Conservation (phyloP, 2,888 invertebrate genomes). For the Geophilus truncorum region DNA sequence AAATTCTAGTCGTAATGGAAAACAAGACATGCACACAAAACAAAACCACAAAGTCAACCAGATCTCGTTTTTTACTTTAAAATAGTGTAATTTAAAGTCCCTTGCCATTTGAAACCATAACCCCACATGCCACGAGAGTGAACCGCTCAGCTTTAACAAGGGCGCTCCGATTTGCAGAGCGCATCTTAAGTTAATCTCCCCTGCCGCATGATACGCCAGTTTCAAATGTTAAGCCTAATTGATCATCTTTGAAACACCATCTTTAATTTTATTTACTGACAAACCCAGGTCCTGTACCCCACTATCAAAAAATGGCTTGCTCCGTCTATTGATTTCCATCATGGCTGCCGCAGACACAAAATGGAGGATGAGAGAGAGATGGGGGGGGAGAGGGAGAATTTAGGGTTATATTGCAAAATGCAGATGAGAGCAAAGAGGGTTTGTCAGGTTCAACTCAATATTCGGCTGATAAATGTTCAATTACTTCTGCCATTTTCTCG, state of each 20-base stretch:
- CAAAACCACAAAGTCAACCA: neutral
- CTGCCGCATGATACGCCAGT: neutral
- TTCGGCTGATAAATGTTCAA: neutral
- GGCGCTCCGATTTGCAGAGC: neutral
- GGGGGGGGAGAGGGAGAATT: neutral
- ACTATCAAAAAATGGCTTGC: constrained; percentile 14
- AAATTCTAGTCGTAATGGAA: neutral
- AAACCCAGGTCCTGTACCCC: neutral
- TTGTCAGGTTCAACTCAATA: neutral
- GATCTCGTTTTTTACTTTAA: neutral
- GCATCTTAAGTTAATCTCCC: neutral
- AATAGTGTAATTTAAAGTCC: neutral
- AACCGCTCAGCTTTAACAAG: too few relatives aligned
- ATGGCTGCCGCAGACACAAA: constrained; percentile 25
- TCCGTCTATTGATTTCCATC: constrained; percentile 1
- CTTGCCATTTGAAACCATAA: neutral
- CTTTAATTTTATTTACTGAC: constrained; percentile 7
- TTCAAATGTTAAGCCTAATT: neutral
- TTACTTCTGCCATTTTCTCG: neutral
- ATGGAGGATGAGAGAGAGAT: neutral
- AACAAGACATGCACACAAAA: neutral
- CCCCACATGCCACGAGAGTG: too few relatives aligned
- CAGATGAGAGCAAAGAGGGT: constrained; percentile 6
- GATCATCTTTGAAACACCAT: neutral
- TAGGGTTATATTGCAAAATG: constrained; percentile 14